Percentiles rank a stretch among this genome's conserved stretches.
These are phyloP conservation scores for Drosophila parvula DNA, from an alignment of 1,140 invertebrate genomes.

Conservation along the genomic window DNA sequence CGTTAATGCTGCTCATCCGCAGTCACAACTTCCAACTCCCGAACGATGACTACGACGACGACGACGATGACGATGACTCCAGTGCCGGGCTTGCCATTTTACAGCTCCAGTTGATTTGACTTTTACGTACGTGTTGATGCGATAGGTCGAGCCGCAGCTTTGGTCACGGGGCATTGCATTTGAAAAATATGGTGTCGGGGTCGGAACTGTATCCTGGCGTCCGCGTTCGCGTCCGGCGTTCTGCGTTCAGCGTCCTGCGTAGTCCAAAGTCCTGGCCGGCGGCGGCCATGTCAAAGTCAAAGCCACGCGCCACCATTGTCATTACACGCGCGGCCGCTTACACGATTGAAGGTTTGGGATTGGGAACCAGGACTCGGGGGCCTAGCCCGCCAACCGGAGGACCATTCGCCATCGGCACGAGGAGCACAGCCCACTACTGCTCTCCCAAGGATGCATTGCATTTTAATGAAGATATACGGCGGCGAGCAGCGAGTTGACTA, in stretches of 20 bases:
- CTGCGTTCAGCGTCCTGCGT: neutral
- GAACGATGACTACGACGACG: conserved; percentile 2
- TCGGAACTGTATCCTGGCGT: neutral
- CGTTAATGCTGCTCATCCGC: conserved; percentile 57
- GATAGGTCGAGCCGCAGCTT: conserved; percentile 52
- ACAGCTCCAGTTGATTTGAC: conserved; percentile 63
- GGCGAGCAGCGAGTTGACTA: conserved; percentile 33
- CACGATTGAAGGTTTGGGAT: conserved; percentile 63
- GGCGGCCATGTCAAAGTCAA: conserved; percentile 76
- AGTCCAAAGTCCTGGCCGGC: conserved; percentile 35
- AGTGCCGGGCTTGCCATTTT: conserved; percentile 27
- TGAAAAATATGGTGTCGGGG: conserved; percentile 52
- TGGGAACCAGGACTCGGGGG: conserved; percentile 18
- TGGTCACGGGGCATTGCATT: conserved; percentile 63
- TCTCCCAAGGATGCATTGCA: conserved; percentile 73
- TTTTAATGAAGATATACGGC: conserved; percentile 79
- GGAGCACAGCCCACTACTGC: conserved; percentile 3
- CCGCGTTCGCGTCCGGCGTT: conserved; percentile 5
- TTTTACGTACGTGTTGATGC: conserved; percentile 76
- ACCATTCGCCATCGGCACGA: conserved; percentile 37
- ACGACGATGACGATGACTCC: neutral
- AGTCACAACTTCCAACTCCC: conserved; percentile 28
- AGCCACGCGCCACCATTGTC: conserved; percentile 77
- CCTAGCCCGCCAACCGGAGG: conserved; percentile 1
- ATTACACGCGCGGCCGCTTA: conserved; percentile 80